phyloP scores from a whole-genome alignment of 2,113 vertebrate genomes.

The Procavia capensis region DNA sequence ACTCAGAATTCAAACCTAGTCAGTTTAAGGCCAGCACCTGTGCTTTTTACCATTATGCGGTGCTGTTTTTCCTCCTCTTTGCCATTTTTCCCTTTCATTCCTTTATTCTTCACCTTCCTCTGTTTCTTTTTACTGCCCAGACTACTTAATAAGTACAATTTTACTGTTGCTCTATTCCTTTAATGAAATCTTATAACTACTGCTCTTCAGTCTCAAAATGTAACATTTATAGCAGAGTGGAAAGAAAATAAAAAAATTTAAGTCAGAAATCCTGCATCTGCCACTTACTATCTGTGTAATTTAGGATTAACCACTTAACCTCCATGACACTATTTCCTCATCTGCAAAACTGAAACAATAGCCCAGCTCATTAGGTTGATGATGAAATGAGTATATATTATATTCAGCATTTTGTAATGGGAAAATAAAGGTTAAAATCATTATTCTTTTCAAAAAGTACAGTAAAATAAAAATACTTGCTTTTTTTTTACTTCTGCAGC shows the following conservation, averaged over 20 bases:
- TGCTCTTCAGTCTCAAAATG: neutral
- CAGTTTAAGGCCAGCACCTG: neutral
- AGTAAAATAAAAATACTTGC: neutral
- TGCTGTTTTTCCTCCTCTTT: neutral
- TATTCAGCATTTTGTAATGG: neutral
- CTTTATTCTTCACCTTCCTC: neutral
- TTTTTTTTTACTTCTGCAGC: neutral
- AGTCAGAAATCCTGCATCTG: neutral
- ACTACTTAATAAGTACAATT: neutral
- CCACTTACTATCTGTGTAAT: neutral
- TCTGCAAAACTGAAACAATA: neutral
- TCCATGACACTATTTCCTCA: neutral
- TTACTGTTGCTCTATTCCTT: neutral
- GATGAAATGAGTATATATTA: neutral
- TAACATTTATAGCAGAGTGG: neutral
- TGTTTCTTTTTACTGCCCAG: neutral
- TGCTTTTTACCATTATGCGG: neutral
- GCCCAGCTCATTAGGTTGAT: neutral
- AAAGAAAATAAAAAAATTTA: neutral
- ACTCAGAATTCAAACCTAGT: neutral
- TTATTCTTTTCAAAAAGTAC: neutral
- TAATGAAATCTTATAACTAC: neutral
- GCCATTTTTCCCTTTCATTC: neutral
- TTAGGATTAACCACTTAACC: neutral
- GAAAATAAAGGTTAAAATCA: neutral